Evolutionary conservation across 2,797 vertebrate genomes (phyloP).

Genomic region (Gila robusta): DNA sequence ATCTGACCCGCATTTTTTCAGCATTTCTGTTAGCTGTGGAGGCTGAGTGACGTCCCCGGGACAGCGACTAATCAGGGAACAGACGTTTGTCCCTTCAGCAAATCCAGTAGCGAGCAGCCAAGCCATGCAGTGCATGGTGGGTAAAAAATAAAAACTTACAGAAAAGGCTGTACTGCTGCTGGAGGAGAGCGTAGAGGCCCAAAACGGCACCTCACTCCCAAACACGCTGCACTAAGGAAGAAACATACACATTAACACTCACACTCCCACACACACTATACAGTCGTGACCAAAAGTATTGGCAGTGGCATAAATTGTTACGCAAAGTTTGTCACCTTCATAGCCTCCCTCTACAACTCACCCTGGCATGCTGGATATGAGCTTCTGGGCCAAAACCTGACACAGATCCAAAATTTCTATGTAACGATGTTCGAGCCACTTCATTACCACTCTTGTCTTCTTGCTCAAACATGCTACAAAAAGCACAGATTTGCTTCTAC

Average conservation of each 20-base stretch:
- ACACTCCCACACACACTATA: conserved; percentile 2
- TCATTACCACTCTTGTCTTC: neutral
- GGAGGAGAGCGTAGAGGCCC: conserved; percentile 77
- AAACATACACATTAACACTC: conserved; percentile 65
- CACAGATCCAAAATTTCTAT: neutral
- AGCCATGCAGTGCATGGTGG: conserved; percentile 81
- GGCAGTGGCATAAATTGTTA: neutral
- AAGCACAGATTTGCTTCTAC: neutral
- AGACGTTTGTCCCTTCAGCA: conserved; percentile 45
- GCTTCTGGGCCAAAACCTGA: neutral
- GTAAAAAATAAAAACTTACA: conserved; percentile 76
- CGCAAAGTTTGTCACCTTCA: neutral
- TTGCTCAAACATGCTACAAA: neutral
- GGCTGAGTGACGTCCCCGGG: neutral
- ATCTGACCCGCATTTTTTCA: conserved; percentile 24
- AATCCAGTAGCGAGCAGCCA: conserved; percentile 75
- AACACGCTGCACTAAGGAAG: conserved; percentile 80
- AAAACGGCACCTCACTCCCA: conserved; percentile 79
- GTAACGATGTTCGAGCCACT: neutral
- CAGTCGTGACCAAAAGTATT: neutral
- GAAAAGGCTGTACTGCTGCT: conserved; percentile 77
- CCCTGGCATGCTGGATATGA: neutral
- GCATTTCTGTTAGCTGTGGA: conserved; percentile 47
- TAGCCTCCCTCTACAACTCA: neutral
- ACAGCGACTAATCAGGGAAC: conserved; percentile 50